These are phyloP conservation scores for Circaetus gallicus DNA, from an alignment of 2,113 vertebrate species.

Conservation along the genomic window DNA sequence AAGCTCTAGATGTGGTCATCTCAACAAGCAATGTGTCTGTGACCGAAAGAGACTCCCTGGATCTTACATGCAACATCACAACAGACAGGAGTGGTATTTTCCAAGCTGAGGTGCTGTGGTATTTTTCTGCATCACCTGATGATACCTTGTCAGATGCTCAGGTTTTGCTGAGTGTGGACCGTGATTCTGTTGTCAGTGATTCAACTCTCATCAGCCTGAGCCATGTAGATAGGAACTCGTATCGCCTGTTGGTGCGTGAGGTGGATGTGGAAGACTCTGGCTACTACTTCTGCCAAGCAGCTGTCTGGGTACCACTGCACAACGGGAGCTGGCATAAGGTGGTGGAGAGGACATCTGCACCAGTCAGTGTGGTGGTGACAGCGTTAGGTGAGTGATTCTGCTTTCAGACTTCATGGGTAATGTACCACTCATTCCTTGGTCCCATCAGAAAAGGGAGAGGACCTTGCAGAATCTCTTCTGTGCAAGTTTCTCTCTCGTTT, in stretches of 20 bases:
- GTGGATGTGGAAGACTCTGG: conserved; percentile 68
- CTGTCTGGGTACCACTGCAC: conserved; percentile 70
- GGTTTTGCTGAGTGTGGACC: conserved; percentile 68
- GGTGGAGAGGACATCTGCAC: conserved; percentile 69
- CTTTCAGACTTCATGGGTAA: not conserved
- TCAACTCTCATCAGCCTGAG: conserved; percentile 69
- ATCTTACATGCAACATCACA: conserved; percentile 75
- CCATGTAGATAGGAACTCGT: conserved; percentile 64
- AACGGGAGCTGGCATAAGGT: conserved; percentile 77
- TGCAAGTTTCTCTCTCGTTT: not conserved
- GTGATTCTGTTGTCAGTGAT: conserved; percentile 63
- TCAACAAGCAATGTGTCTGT: conserved; percentile 64
- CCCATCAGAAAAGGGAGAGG: not conserved
- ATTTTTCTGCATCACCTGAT: conserved; percentile 58
- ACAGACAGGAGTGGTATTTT: conserved; percentile 69
- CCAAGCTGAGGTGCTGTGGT: conserved; percentile 72
- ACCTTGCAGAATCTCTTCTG: not conserved
- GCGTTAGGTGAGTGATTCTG: conserved; percentile 66
- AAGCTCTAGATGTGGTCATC: conserved; percentile 71
- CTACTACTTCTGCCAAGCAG: conserved; percentile 78
- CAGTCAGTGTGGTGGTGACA: conserved; percentile 64
- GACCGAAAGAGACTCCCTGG: conserved; percentile 69
- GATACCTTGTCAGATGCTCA: conserved; percentile 44
- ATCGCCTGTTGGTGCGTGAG: conserved; percentile 72
- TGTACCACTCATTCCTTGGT: not conserved